A percentile compares a stretch with the other conserved stretches of the same genome.
phyloP scores from a whole-genome alignment of 2,888 invertebrate genomes.

The Napeogenes sylphis region DNA sequence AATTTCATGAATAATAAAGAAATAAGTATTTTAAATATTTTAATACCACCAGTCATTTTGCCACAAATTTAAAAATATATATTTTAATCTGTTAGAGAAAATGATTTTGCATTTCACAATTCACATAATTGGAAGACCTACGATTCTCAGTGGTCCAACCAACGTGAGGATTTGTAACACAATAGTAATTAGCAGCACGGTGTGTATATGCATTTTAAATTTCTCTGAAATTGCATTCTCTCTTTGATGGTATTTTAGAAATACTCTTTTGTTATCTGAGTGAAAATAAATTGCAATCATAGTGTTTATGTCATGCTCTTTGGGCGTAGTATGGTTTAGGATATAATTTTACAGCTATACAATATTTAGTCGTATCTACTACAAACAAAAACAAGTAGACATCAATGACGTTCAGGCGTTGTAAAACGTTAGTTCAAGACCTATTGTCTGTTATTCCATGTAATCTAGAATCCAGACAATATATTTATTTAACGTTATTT shows the following conservation, averaged over 20 bases:
- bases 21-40: too few species aligned
- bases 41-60: too few species aligned
- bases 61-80: too few species aligned
- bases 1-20: too few species aligned
- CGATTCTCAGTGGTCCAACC: conserved; percentile 1
- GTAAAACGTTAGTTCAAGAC: too few species aligned
- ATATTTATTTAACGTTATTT: too few species aligned
- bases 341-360: not conserved
- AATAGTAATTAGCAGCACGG: conserved; percentile 20
- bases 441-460: too few species aligned
- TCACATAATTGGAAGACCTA: conserved; percentile 1
- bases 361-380: too few species aligned
- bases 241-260: conserved; percentile 5
- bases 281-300: conserved; percentile 14
- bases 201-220: conserved; percentile 28
- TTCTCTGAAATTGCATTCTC: conserved; percentile 25
- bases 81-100: too few species aligned
- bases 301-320: conserved; percentile 16
- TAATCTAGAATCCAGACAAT: too few species aligned
- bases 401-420: too few species aligned
- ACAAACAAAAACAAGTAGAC: too few species aligned
- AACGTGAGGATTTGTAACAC: conserved; percentile 11
- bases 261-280: conserved; percentile 19
- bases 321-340: not conserved
- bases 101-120: not conserved